Conservation (phyloP, 2,888 invertebrate genomes). For the Caenorhabditis wallacei region DNA sequence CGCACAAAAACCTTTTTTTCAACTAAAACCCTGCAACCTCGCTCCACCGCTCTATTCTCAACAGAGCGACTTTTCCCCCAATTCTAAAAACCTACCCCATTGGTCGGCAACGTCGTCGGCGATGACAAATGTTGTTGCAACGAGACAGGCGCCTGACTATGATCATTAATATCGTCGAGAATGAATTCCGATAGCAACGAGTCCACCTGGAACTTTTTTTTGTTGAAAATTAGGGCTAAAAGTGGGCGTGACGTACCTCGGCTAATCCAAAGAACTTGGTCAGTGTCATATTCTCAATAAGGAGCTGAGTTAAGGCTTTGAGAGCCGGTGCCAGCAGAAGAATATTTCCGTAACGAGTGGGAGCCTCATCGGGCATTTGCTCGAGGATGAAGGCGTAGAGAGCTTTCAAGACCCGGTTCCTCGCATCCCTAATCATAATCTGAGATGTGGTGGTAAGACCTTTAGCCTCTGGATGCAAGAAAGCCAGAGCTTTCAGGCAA, state of each 20-base stretch:
- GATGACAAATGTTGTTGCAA: conserved; percentile 67
- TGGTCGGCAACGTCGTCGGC: conserved; percentile 59
- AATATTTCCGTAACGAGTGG: conserved; percentile 81
- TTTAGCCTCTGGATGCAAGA: conserved; percentile 91
- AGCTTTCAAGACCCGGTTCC: conserved; percentile 82
- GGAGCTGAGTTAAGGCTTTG: conserved; percentile 82
- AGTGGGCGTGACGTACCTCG: too few species aligned
- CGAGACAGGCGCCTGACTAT: conserved; percentile 51
- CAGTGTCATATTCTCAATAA: conserved; percentile 83
- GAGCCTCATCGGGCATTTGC: conserved; percentile 82
- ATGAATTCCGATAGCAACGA: conserved; percentile 82
- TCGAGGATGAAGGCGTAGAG: conserved; percentile 81
- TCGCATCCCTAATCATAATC: conserved; percentile 80
- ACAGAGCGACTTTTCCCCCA: too few species aligned
- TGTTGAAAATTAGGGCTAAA: too few species aligned
- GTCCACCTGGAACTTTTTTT: conserved; percentile 73
- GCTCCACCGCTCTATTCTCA: too few species aligned
- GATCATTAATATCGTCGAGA: conserved; percentile 80
- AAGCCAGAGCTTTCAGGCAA: conserved; percentile 96
- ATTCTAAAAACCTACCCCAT: conserved; percentile 61
- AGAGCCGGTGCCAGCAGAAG: conserved; percentile 81
- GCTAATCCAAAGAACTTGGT: conserved; percentile 83
- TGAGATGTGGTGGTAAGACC: conserved; percentile 74
- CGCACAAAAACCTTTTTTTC: not conserved
- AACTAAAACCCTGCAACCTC: not conserved